Evolutionary conservation across 2,113 vertebrate genomes (phyloP).

Genomic region (Lethenteron camtschaticum): DNA sequence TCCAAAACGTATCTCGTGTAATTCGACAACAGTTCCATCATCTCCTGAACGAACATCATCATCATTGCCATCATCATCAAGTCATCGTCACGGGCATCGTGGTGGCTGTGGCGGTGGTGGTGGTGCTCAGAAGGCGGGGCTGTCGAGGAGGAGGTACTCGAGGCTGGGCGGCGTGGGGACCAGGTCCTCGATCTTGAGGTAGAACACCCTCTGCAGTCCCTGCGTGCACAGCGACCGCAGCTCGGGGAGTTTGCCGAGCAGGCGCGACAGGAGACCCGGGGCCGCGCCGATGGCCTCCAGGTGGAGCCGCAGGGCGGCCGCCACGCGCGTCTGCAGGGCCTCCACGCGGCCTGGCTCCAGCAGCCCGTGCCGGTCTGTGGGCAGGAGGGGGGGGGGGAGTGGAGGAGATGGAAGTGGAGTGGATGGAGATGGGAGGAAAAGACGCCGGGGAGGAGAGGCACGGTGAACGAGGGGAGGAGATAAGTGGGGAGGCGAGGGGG

Average conservation of each 20-base stretch:
- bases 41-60: no score
- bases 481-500: no score
- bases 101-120: no score
- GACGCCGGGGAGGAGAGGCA: no score
- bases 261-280: slow-evolving; percentile 52
- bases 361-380: slow-evolving; percentile 55
- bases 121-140: slow-evolving; percentile 46
- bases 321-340: slow-evolving; percentile 67
- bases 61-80: no score
- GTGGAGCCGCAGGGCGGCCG: slow-evolving; percentile 71
- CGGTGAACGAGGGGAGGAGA: no score
- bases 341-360: slow-evolving; percentile 60
- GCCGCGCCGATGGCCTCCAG: slow-evolving; percentile 25
- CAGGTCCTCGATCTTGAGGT: slow-evolving; percentile 72
- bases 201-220: slow-evolving; percentile 79
- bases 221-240: slow-evolving; percentile 73
- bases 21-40: no score
- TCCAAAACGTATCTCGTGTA: no score
- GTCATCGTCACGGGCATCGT: no score
- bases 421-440: no score
- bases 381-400: no score
- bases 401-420: no score
- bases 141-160: slow-evolving; percentile 84
- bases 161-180: slow-evolving; percentile 64
- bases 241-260: slow-evolving; percentile 67